phyloP scores from a whole-genome alignment of 2,797 vertebrate species.

The Chelmon rostratus region DNA sequence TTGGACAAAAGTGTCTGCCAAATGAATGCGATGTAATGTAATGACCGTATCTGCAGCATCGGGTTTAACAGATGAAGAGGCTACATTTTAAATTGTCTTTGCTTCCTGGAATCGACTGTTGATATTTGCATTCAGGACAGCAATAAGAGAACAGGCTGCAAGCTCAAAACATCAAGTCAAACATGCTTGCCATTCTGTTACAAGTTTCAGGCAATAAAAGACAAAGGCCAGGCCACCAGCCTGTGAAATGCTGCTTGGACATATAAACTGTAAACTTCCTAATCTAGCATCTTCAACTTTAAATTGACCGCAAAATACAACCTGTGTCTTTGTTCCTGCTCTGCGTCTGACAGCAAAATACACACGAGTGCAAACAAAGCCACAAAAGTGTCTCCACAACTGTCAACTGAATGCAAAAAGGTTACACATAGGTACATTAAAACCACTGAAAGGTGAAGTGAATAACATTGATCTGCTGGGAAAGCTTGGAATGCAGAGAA shows the following conservation, averaged over 20 bases:
- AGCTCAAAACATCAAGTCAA: neutral
- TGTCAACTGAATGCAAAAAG: neutral
- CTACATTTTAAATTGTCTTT: neutral
- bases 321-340: neutral
- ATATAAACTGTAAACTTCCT: neutral
- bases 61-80: neutral
- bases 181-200: neutral
- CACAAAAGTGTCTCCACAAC: neutral
- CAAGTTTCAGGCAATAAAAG: neutral
- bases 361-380: neutral
- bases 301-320: neutral
- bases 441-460: too few species aligned
- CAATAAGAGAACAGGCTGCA: neutral
- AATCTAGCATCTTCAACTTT: neutral
- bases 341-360: neutral
- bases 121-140: neutral
- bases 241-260: neutral
- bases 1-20: neutral
- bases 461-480: too few species aligned
- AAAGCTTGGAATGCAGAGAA: too few species aligned
- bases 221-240: constrained; percentile 23
- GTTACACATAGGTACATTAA: too few species aligned
- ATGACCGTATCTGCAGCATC: neutral
- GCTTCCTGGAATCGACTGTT: constrained; percentile 10
- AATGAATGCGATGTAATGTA: constrained; percentile 12